These are phyloP conservation scores for Lasioglossum pauxillum DNA, from an alignment of 2,888 invertebrate genomes.

Conservation along the genomic window DNA sequence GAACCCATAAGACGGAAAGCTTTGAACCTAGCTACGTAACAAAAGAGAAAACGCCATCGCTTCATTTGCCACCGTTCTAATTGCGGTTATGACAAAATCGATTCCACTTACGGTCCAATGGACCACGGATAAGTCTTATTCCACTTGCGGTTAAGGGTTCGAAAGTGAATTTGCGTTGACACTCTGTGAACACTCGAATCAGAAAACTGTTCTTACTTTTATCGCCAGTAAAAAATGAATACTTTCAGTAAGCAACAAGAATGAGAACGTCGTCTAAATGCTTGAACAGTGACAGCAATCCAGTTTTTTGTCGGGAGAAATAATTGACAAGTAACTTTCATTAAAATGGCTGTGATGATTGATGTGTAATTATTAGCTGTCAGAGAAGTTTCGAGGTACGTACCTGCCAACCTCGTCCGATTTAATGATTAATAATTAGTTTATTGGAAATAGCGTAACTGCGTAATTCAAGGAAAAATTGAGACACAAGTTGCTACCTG, in stretches of 20 bases:
- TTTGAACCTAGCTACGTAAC: background rate
- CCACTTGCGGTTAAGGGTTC: conserved; percentile 30
- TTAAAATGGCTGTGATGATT: background rate
- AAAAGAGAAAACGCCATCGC: conserved; percentile 34
- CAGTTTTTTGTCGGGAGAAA: background rate
- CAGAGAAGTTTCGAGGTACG: background rate
- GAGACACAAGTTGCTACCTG: background rate
- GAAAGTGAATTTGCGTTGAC: conserved; percentile 11
- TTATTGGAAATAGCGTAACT: background rate
- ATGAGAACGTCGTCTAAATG: background rate
- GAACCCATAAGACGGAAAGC: background rate
- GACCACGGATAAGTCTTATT: conserved; percentile 21
- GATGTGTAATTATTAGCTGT: background rate
- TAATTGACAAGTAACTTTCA: background rate
- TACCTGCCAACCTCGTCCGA: background rate
- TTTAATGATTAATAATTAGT: background rate
- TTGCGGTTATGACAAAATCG: conserved; percentile 35
- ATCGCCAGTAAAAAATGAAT: background rate
- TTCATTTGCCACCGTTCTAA: conserved; percentile 42
- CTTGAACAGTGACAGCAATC: background rate
- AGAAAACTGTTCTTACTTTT: background rate
- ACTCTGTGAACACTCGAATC: background rate
- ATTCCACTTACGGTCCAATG: conserved; percentile 30
- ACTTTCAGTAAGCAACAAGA: background rate
- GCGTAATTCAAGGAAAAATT: background rate